phyloP scores from a whole-genome alignment of 2,797 vertebrate species.

The Eulemur albifrons region DNA sequence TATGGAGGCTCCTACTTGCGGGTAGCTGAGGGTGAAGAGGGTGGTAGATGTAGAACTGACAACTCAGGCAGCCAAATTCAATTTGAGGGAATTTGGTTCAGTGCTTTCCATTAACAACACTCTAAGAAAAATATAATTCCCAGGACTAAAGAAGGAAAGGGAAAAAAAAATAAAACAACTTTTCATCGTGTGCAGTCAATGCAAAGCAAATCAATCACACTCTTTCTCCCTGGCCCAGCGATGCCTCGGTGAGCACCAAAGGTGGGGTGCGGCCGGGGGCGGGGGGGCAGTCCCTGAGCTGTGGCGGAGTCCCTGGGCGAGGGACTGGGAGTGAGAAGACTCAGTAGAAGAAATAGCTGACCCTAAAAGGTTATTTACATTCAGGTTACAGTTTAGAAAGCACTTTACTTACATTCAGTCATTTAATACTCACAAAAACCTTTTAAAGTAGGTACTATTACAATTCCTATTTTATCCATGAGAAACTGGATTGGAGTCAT shows the following conservation, averaged over 20 bases:
- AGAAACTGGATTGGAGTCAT: neutral
- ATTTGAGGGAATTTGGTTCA: conserved; percentile 77
- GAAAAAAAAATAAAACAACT: neutral
- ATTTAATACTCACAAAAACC: neutral
- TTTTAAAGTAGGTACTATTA: neutral
- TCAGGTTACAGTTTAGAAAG: neutral
- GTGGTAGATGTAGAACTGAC: conserved; percentile 15
- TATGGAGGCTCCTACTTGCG: neutral
- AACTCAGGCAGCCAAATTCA: conserved; percentile 74
- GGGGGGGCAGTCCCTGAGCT: neutral
- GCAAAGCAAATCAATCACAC: conserved; percentile 74
- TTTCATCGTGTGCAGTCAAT: conserved; percentile 51
- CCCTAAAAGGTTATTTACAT: neutral
- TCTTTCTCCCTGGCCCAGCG: conserved; percentile 19
- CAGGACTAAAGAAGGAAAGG: conserved; percentile 54
- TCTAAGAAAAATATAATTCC: conserved; percentile 73
- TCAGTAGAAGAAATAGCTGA: neutral
- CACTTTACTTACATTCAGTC: neutral
- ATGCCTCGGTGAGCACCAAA: conserved; percentile 52
- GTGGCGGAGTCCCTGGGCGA: neutral
- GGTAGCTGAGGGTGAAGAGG: neutral
- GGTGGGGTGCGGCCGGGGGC: neutral
- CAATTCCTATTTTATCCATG: neutral
- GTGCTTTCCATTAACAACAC: conserved; percentile 79
- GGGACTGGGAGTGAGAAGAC: neutral